phyloP scores from a whole-genome alignment of 1,140 invertebrate genomes.

The Drosophila tani region DNA sequence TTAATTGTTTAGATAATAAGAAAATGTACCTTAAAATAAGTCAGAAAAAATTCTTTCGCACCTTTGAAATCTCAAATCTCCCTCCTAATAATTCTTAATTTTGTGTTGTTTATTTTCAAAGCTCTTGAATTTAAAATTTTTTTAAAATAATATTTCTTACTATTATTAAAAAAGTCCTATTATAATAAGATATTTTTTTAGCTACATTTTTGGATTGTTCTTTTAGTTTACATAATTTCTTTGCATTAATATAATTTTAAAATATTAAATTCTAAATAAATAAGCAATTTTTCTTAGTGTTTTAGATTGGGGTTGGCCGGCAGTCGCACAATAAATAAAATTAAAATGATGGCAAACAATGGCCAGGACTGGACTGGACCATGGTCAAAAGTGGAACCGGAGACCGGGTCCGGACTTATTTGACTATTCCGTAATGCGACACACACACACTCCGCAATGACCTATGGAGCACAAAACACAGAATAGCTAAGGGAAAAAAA shows the following conservation, averaged over 20 bases:
- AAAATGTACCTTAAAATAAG: no score
- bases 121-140: background rate
- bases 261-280: no score
- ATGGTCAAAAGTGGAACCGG: constrained; percentile 41
- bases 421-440: constrained; percentile 74
- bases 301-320: constrained; percentile 32
- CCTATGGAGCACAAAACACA: constrained; percentile 55
- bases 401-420: constrained; percentile 48
- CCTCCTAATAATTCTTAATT: no score
- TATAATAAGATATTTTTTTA: background rate
- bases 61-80: no score
- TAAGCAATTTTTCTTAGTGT: constrained; percentile 3
- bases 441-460: constrained; percentile 79
- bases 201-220: background rate
- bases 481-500: constrained; percentile 30
- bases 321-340: constrained; percentile 85
- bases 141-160: no score
- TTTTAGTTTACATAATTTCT: background rate
- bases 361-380: constrained; percentile 50
- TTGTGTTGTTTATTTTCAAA: background rate
- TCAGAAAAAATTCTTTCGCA: no score
- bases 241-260: background rate
- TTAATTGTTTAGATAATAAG: background rate
- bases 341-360: constrained; percentile 85
- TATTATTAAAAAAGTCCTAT: no score